phyloP scores from a whole-genome alignment of 2,888 invertebrate genomes.

The Idaea biselata region DNA sequence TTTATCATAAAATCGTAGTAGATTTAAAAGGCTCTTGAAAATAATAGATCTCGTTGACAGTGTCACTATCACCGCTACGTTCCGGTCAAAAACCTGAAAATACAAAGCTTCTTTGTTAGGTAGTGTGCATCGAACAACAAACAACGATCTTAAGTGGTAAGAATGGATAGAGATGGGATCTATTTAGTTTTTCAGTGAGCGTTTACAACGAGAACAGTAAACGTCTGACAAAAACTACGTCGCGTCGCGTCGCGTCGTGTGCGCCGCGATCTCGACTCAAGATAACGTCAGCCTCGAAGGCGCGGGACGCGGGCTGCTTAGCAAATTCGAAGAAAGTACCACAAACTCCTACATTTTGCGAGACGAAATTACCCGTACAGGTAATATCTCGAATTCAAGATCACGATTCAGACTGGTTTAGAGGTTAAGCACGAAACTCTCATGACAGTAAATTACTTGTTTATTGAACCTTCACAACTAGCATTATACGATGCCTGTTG shows the following conservation, averaged over 20 bases:
- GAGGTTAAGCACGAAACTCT: slow-evolving; percentile 14
- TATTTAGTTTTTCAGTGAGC: slow-evolving; percentile 12
- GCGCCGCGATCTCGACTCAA: slow-evolving; percentile 35
- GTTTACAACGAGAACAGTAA: slow-evolving; percentile 24
- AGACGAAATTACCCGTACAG: slow-evolving; percentile 32
- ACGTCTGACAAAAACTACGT: slow-evolving; percentile 26
- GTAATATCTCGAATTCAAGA: slow-evolving; percentile 31
- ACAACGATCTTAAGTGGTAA: slow-evolving; percentile 10
- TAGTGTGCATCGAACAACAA: slow-evolving; percentile 4
- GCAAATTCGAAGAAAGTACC: slow-evolving; percentile 47
- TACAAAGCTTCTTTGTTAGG: slow-evolving; percentile 19
- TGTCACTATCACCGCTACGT: not conserved
- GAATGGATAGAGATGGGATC: slow-evolving; percentile 9
- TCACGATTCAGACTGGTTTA: slow-evolving; percentile 35
- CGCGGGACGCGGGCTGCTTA: slow-evolving; percentile 40
- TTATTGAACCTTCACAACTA: slow-evolving; percentile 8
- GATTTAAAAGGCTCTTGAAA: not conserved
- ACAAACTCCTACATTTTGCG: slow-evolving; percentile 38
- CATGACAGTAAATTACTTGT: slow-evolving; percentile 8
- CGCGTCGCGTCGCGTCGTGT: slow-evolving; percentile 20
- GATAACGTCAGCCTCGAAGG: slow-evolving; percentile 34
- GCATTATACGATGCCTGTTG: not conserved
- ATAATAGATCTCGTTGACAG: slow-evolving; percentile 7
- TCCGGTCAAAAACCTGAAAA: slow-evolving; percentile 21
- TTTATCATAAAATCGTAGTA: too few relatives aligned